These are phyloP conservation scores for Sceloporus undulatus DNA, from an alignment of 2,113 vertebrate genomes.

Conservation along the genomic window DNA sequence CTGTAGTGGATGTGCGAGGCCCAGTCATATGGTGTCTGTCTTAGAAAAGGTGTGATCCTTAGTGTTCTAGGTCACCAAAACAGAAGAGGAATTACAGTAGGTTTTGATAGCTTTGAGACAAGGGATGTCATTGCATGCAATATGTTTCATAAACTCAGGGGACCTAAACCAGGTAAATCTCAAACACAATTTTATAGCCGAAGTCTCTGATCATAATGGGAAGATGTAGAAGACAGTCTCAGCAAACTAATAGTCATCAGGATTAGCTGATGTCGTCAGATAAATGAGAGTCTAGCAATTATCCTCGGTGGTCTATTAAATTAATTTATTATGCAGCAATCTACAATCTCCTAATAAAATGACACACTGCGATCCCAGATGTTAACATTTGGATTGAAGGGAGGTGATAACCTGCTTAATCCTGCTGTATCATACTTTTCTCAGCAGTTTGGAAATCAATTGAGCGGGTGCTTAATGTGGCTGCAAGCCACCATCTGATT, in stretches of 20 bases:
- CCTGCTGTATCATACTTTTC: constrained; percentile 37
- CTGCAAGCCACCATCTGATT: constrained; percentile 63
- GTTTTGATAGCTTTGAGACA: not conserved
- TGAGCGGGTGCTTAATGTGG: constrained; percentile 41
- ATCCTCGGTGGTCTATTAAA: constrained; percentile 60
- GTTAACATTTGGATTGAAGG: constrained; percentile 43
- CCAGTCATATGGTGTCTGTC: not conserved
- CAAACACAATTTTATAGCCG: constrained; percentile 22
- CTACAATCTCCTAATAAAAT: constrained; percentile 57
- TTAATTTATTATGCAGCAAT: constrained; percentile 67
- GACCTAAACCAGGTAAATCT: not conserved
- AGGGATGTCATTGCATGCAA: not conserved
- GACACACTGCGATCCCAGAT: constrained; percentile 29
- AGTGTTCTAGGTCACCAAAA: not conserved
- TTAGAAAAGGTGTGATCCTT: no score
- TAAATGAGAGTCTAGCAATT: constrained; percentile 60
- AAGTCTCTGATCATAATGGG: not conserved
- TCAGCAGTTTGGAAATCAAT: constrained; percentile 59
- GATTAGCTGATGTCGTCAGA: constrained; percentile 53
- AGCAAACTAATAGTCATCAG: constrained; percentile 56
- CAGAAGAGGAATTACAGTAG: not conserved
- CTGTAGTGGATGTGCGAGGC: not conserved
- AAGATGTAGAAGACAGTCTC: constrained; percentile 41
- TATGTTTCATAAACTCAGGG: not conserved
- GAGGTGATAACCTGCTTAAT: constrained; percentile 59